Base-by-base conservation (phyloP, 1,140 invertebrate genomes). In the Scaptomyza graminum region DNA sequence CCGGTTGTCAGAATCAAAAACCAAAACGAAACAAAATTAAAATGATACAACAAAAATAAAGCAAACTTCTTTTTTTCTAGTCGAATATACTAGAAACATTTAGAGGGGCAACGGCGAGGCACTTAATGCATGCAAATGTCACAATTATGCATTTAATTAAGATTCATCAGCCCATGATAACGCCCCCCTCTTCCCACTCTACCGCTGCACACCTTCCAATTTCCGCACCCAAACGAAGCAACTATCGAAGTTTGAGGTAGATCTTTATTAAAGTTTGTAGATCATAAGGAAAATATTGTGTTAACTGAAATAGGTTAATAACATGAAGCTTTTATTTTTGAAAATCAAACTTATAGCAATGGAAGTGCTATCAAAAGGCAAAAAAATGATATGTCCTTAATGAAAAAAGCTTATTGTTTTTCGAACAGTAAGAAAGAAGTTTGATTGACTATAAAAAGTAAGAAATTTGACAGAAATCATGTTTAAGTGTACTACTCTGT, bases 71-170 rank as follows among this genome's bases (percentile, higher is more conserved):
- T 51, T 22, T 9, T 15, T 5, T 51, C 8, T 18, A 56, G 9
- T 28, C 54, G 9, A 7, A 51, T 50, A 43, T 12, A 46, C 13
- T 43, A 3, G 28, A 16, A 13, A 13, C 34, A 37, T 11, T 11
- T 12, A 22, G 51, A 57, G 57, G 18, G 25, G 52, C 52, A 39
- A 49, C 52, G 13, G 28, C 34, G 59, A 34, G 69, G 72, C 46
- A 62, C 57, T 74, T 78, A 75, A 74, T 74, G 67, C 81, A 87
- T 85, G 82, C 81, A 85, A 85, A 85, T 85, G 82, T 85, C 81
- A 85, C 6, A 76, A 63, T 69, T 78, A 78, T 87, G 78, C 78
- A 85, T 85, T 78, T 71, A 87, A 78, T 87, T 87, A 87, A 85
- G 82, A 85, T 87, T 74, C 61, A 78, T 81, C 82, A 81, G 49